Evolutionary conservation across 2,888 invertebrate genomes (phyloP), one percentile per base, ranked within the genome.

Genomic region (Alitta virens): DNA sequence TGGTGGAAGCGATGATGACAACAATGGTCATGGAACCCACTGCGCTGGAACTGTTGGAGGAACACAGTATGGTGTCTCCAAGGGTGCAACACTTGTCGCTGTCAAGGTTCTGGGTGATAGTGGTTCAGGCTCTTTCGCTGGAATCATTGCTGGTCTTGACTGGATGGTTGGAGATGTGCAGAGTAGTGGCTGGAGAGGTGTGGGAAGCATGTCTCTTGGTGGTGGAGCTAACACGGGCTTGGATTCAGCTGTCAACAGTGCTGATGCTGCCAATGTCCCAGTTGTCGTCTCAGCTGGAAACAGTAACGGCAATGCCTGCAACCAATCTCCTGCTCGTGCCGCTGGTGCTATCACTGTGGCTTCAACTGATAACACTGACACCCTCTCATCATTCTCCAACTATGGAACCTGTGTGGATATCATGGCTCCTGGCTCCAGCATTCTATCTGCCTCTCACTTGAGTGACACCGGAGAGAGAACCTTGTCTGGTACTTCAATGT

Each of bases 341-440:
- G 33, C 51, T 26, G 57, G 27, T 2, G 57, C 57, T 1, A 63
- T 60, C 21, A 63, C 66, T 1, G 64, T 61, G 14, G 66, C 54
- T 1, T 26, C 64, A 2, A 55, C 43, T 9, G 43, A 49, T 49
- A 50, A 18, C 9, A 25, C 23, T 12, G 63, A 63, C 46, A 25
- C 18, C 14, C n/a, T 60, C 2, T 55, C 60, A 14, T 18, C 38
- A 7, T 63, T 61, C 55, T 56, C 60, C 18, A 65, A 65, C 54
- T 60, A 24, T 21, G 65, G 65, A 21, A 18, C 49, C 2, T 65
- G 65, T 38, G 63, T 65, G n/a, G 63, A 65, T 42, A 56, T 65
- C 18, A 21, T 65, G 9, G 63, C 63, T n/a, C 65, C 65, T 5
- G 65, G 65, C 1, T 58, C 33, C n/a, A n/a, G 33, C 16, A 50